These are phyloP conservation scores for Dendrophyllia cribrosa DNA, from an alignment of 64 coral and sea anemone genomes.

Conservation along the genomic window DNA sequence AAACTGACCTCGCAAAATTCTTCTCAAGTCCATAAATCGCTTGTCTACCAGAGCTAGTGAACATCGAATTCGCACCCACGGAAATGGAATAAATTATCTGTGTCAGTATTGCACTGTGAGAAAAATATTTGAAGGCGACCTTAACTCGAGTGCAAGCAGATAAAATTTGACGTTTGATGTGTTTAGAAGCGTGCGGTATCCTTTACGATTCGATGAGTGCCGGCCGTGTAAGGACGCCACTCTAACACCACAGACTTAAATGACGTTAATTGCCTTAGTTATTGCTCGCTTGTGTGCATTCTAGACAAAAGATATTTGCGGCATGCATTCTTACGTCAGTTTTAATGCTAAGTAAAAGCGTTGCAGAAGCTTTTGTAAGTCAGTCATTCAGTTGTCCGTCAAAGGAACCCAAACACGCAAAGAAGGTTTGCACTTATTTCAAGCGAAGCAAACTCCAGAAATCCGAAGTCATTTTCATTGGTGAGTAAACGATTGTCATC, in stretches of 20 bases:
- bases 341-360: constrained; percentile 29
- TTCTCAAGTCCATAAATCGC: background rate
- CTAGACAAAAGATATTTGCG: constrained; percentile 33
- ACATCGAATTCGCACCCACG: no score
- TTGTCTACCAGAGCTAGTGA: no score
- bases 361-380: background rate
- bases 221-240: background rate
- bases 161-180: background rate
- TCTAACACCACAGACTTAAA: background rate
- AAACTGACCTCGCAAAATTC: background rate
- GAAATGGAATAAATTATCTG: background rate
- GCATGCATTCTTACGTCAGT: constrained; percentile 44
- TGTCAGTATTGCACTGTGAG: background rate
- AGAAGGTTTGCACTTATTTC: background rate
- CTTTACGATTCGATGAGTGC: constrained; percentile 3
- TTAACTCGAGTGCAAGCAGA: background rate
- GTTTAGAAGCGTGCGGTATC: background rate
- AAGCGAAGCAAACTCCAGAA: background rate
- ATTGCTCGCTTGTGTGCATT: background rate
- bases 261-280: constrained; percentile 22
- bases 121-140: background rate
- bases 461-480: background rate
- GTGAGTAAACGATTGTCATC: background rate
- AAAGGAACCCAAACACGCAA: background rate
- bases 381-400: background rate